Conservation (phyloP, 2,797 vertebrate genomes). For the Ara ararauna region DNA sequence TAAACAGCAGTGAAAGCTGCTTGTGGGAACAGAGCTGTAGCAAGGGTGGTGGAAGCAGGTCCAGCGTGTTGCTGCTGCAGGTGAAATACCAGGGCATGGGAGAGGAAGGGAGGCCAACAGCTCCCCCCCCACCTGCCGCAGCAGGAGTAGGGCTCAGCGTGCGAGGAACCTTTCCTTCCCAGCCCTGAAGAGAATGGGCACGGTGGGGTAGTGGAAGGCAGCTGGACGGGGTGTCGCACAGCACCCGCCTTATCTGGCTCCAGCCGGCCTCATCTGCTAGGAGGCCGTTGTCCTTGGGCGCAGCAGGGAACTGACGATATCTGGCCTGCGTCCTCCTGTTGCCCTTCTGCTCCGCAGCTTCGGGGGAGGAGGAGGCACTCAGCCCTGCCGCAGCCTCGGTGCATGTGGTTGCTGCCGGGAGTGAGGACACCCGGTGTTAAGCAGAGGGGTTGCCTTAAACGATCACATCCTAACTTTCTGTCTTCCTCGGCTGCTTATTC, state of each 20-base stretch:
- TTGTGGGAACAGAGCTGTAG: background rate
- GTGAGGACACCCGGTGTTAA: rapidly evolving
- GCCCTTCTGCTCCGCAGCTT: background rate
- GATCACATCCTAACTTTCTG: background rate
- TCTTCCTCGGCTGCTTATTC: background rate
- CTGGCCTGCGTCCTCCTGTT: background rate
- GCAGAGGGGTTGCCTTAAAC: background rate
- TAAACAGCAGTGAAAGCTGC: background rate
- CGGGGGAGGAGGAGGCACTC: background rate
- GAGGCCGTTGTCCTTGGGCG: background rate
- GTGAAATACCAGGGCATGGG: background rate
- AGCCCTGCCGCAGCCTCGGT: background rate
- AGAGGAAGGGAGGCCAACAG: background rate
- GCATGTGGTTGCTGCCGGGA: background rate
- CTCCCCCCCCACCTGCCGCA: background rate
- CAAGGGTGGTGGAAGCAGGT: background rate
- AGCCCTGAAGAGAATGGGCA: background rate
- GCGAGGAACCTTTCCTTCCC: background rate
- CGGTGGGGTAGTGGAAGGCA: too few species aligned
- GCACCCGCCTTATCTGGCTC: background rate
- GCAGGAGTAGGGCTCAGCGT: background rate
- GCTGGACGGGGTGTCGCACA: background rate
- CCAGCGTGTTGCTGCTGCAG: background rate
- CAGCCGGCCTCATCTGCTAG: background rate
- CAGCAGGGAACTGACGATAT: background rate